Evolutionary conservation across 2,888 invertebrate species (phyloP).

Genomic region (Lypha dubia): DNA sequence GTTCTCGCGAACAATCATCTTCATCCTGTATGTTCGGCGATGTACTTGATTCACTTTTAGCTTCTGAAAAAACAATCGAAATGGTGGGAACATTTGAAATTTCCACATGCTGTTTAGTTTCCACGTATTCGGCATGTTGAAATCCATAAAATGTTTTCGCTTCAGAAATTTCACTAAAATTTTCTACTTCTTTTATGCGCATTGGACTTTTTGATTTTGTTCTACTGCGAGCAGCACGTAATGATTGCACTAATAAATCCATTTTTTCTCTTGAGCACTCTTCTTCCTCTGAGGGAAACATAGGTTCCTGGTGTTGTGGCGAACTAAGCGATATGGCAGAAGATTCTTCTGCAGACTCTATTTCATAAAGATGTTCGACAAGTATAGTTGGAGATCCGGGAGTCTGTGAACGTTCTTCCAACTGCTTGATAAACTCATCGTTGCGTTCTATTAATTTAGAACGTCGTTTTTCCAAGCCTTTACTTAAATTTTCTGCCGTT

Average conservation of each 20-base stretch:
- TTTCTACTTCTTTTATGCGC: neutral
- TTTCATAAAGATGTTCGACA: constrained; percentile 75
- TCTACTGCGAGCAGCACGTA: constrained; percentile 57
- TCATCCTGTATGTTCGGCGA: constrained; percentile 12
- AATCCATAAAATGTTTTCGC: neutral
- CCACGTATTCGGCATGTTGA: neutral
- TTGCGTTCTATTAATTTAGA: constrained; percentile 77
- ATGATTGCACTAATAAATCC: constrained; percentile 64
- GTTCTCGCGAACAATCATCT: constrained; percentile 53
- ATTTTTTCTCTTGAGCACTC: constrained; percentile 65
- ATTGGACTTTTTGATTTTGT: constrained; percentile 61
- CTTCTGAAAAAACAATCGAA: constrained; percentile 46
- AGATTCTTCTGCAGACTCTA: constrained; percentile 49
- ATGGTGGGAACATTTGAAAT: constrained; percentile 50
- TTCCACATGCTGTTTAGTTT: neutral
- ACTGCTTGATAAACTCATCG: constrained; percentile 75
- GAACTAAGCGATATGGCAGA: constrained; percentile 27
- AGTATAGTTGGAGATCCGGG: constrained; percentile 74
- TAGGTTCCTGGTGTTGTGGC: neutral
- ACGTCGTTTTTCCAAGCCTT: constrained; percentile 76
- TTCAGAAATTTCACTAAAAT: neutral
- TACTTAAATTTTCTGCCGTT: constrained; percentile 75
- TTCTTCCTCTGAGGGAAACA: constrained; percentile 1
- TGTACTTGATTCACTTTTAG: neutral
- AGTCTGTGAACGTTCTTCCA: constrained; percentile 74